phyloP scores from a whole-genome alignment of 2,888 invertebrate genomes.

The Drosophila atroscutellata region DNA sequence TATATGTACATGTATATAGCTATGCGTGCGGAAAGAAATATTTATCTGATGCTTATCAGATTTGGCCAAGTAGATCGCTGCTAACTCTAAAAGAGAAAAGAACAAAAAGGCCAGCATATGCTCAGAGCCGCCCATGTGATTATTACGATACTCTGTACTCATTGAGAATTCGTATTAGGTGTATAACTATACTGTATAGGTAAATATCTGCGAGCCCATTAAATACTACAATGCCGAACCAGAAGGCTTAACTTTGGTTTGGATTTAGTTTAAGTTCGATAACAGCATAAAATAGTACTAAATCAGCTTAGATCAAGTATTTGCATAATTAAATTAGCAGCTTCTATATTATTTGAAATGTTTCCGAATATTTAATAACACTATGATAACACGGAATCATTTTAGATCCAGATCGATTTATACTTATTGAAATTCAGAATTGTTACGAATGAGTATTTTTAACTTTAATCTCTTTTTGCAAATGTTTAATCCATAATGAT shows the following conservation, averaged over 20 bases:
- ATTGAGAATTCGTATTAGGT: background rate
- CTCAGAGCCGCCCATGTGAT: conserved; percentile 9
- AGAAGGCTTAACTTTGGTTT: background rate
- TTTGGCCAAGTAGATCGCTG: background rate
- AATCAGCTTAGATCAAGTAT: background rate
- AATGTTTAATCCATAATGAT: background rate
- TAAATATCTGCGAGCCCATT: background rate
- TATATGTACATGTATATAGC: background rate
- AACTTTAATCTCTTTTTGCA: background rate
- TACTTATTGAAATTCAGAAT: background rate
- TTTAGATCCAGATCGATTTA: background rate
- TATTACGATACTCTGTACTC: conserved; percentile 6
- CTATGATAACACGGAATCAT: background rate
- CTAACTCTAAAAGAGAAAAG: background rate
- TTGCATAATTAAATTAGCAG: background rate
- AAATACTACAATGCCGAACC: background rate
- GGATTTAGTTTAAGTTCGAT: background rate
- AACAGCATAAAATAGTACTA: background rate
- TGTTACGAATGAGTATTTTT: background rate
- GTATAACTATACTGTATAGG: background rate
- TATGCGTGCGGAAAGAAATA: background rate
- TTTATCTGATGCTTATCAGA: conserved; percentile 34
- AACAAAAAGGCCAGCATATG: conserved; percentile 12
- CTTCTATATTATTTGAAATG: background rate
- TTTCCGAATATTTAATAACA: background rate